These are phyloP conservation scores for Lordiphosa andalusiaca DNA, from an alignment of 2,888 invertebrate genomes.

Conservation along the genomic window DNA sequence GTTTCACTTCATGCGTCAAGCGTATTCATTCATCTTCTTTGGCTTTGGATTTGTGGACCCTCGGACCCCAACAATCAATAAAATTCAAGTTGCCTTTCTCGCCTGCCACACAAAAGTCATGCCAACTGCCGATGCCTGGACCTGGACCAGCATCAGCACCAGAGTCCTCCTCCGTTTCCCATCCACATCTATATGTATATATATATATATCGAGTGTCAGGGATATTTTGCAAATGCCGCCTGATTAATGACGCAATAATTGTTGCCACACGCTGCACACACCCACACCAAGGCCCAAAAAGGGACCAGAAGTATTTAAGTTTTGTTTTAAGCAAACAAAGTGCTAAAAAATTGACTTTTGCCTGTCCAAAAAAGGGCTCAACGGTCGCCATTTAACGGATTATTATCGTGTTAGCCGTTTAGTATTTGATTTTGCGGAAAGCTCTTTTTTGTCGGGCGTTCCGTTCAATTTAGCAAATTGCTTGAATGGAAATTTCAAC, in stretches of 20 bases:
- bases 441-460: slow-evolving; percentile 43
- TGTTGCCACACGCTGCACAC: slow-evolving; percentile 53
- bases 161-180: slow-evolving; percentile 10
- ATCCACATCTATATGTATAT: too few species aligned
- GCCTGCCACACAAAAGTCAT: slow-evolving; percentile 56
- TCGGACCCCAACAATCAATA: slow-evolving; percentile 63
- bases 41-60: slow-evolving; percentile 48
- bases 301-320: slow-evolving; percentile 38
- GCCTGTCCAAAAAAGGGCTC: slow-evolving; percentile 21
- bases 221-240: slow-evolving; percentile 65
- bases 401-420: slow-evolving; percentile 69
- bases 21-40: slow-evolving; percentile 73
- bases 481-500: slow-evolving; percentile 59
- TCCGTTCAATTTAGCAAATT: slow-evolving; percentile 67
- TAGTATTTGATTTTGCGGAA: slow-evolving; percentile 52
- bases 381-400: slow-evolving; percentile 58
- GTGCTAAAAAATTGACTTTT: slow-evolving; percentile 67
- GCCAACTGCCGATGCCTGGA: slow-evolving; percentile 47
- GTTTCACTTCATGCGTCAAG: slow-evolving; percentile 50
- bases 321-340: slow-evolving; percentile 53
- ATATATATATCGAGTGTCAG: slow-evolving; percentile 55
- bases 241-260: slow-evolving; percentile 78
- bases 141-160: slow-evolving; percentile 1
- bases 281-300: slow-evolving; percentile 3
- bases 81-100: slow-evolving; percentile 70